Conservation (phyloP, 2,113 vertebrate species). For the Oplegnathus fasciatus region DNA sequence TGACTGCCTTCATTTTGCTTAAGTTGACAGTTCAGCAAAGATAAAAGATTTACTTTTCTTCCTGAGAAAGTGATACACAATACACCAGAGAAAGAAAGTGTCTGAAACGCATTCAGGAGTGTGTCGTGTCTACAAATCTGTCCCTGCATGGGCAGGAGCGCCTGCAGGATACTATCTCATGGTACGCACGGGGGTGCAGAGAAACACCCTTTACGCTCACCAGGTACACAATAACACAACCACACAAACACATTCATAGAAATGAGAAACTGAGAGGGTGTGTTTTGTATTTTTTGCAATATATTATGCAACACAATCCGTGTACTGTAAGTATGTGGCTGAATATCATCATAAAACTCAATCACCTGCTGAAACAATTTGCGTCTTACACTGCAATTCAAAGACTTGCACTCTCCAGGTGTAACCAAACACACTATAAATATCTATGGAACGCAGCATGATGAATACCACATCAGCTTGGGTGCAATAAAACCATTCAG, state of each 20-base stretch:
- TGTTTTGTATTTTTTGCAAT: background rate
- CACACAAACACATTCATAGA: slow-evolving; percentile 9
- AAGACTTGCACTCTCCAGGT: slow-evolving; percentile 35
- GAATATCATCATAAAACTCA: slow-evolving; percentile 25
- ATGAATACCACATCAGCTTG: slow-evolving; percentile 40
- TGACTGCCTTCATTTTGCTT: slow-evolving; percentile 51
- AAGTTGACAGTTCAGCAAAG: slow-evolving; percentile 62
- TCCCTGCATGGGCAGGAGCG: slow-evolving; percentile 57
- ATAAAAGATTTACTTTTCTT: slow-evolving; percentile 69
- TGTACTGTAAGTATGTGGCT: background rate
- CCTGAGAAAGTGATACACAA: slow-evolving; percentile 64
- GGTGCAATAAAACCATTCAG: slow-evolving; percentile 47
- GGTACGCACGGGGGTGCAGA: slow-evolving; percentile 31
- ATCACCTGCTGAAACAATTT: slow-evolving; percentile 38
- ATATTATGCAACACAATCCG: slow-evolving; percentile 13
- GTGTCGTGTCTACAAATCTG: slow-evolving; percentile 67
- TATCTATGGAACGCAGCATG: slow-evolving; percentile 26
- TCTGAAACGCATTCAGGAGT: slow-evolving; percentile 60
- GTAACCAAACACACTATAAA: slow-evolving; percentile 31
- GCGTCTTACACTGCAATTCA: slow-evolving; percentile 14
- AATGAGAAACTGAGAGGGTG: background rate
- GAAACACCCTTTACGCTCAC: slow-evolving; percentile 23
- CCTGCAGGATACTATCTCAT: slow-evolving; percentile 42
- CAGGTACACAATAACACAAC: slow-evolving; percentile 18
- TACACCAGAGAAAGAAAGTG: slow-evolving; percentile 51